phyloP scores from a whole-genome alignment of 2,888 invertebrate species.

The Noctua comes region DNA sequence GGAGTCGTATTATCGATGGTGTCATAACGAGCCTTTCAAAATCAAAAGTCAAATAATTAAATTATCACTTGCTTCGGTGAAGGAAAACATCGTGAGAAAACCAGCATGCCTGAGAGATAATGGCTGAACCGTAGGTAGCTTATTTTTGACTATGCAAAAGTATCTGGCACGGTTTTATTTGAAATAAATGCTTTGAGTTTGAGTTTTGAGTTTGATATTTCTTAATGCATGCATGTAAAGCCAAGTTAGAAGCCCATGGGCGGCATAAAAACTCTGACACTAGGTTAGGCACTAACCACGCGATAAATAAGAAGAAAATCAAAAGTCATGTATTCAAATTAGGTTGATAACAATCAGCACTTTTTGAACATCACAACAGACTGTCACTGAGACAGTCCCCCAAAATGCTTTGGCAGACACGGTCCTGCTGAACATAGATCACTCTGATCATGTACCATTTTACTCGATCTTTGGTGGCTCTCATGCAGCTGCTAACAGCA shows the following conservation, averaged over 20 bases:
- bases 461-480: neutral
- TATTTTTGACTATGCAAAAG: too few relatives aligned
- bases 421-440: neutral
- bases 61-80: too few relatives aligned
- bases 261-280: too few relatives aligned
- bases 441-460: neutral
- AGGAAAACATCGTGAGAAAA: too few relatives aligned
- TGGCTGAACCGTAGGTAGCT: too few relatives aligned
- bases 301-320: neutral
- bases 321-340: neutral
- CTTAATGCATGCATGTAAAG: too few relatives aligned
- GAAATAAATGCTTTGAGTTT: too few relatives aligned
- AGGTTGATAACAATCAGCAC: neutral
- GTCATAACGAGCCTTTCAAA: neutral
- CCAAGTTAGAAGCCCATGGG: too few relatives aligned
- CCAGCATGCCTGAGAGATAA: too few relatives aligned
- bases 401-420: neutral
- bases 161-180: too few relatives aligned
- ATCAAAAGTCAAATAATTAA: neutral
- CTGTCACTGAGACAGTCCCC: neutral
- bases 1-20: neutral
- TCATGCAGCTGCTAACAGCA: neutral
- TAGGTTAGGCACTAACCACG: too few relatives aligned
- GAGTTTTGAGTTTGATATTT: too few relatives aligned
- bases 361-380: neutral